Conservation (phyloP, 1,140 invertebrate genomes). For the Aphidius gifuensis region DNA sequence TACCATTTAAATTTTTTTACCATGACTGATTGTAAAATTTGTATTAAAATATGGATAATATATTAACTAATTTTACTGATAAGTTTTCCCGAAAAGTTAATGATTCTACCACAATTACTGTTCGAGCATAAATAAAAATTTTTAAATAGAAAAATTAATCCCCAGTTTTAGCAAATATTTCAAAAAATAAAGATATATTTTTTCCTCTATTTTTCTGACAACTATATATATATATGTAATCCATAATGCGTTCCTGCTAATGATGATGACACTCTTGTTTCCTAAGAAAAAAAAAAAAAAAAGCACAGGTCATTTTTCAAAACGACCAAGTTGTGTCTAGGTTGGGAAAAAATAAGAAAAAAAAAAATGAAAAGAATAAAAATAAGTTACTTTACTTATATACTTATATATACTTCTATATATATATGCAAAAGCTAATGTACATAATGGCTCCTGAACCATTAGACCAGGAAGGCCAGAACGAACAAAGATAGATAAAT, state of each 20-base stretch:
- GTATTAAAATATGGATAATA: too few species aligned
- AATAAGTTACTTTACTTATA: slow-evolving; percentile 28
- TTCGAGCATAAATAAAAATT: too few species aligned
- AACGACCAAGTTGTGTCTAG: slow-evolving; percentile 26
- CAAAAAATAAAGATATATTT: too few species aligned
- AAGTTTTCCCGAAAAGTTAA: too few species aligned
- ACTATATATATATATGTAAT: too few species aligned
- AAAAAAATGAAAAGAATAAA: slow-evolving; percentile 21
- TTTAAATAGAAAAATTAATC: too few species aligned
- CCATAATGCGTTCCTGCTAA: slow-evolving; percentile 41
- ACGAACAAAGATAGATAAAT: slow-evolving; percentile 18
- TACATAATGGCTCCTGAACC: slow-evolving; percentile 49
- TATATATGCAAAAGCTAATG: slow-evolving; percentile 46
- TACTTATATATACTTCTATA: not conserved
- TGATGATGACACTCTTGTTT: slow-evolving; percentile 51
- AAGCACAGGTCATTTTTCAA: slow-evolving; percentile 47
- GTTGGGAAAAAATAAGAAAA: slow-evolving; percentile 14
- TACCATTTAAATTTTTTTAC: too few species aligned
- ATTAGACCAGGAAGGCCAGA: slow-evolving; percentile 36
- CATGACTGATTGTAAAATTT: too few species aligned
- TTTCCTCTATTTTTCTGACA: too few species aligned
- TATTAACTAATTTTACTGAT: too few species aligned
- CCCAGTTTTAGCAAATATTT: too few species aligned
- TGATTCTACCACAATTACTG: too few species aligned
- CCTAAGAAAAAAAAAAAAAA: slow-evolving; percentile 28